Evolutionary conservation across 2,888 invertebrate species (phyloP).

Genomic region (Blastobasis lacticolella): DNA sequence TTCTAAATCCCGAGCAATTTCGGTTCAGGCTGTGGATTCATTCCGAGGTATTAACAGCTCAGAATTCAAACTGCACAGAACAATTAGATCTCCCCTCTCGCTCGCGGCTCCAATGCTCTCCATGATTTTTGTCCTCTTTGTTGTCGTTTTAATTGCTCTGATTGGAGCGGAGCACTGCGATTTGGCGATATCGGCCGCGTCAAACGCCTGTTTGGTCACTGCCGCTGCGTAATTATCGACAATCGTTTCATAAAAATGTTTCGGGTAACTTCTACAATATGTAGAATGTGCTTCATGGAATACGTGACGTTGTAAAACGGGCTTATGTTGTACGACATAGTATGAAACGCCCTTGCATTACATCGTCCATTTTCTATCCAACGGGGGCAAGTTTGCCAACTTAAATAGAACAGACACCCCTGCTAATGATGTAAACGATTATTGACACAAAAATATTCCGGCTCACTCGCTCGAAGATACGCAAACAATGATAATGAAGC

Average conservation of each 20-base stretch:
- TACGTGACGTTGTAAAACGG: background rate
- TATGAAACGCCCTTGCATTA: slow-evolving; percentile 12
- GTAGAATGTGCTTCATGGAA: background rate
- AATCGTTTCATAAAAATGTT: no score
- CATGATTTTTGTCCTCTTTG: no score
- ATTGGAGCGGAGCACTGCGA: no score
- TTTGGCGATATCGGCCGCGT: no score
- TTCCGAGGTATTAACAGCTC: no score
- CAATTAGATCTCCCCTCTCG: background rate
- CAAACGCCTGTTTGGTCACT: no score
- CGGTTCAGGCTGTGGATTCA: no score
- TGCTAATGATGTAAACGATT: slow-evolving; percentile 45
- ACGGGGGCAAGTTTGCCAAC: slow-evolving; percentile 16
- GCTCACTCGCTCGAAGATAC: slow-evolving; percentile 14
- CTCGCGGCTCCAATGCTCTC: no score
- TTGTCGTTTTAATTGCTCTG: no score
- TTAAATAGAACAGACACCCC: slow-evolving; percentile 36
- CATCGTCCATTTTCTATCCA: slow-evolving; percentile 24
- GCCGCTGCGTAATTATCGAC: no score
- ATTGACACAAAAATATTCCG: slow-evolving; percentile 30
- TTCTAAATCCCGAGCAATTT: no score
- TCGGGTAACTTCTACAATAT: no score
- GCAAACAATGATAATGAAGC: slow-evolving; percentile 1
- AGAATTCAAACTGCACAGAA: background rate
- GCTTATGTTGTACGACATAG: background rate